phyloP scores from a whole-genome alignment of 2,888 invertebrate species.

The Ferrisia virgata region DNA sequence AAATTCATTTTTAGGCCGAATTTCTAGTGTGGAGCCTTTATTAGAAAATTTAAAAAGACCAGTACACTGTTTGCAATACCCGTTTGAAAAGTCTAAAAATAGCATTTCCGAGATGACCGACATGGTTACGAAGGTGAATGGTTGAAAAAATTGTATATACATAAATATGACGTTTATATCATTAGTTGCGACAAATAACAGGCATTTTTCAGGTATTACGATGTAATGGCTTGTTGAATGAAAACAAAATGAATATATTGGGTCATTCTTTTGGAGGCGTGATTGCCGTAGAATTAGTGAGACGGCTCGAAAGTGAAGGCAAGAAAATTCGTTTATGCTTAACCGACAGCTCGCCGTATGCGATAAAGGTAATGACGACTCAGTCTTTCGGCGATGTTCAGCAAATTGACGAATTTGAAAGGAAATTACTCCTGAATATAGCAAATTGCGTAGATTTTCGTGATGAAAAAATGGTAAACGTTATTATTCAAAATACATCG shows the following conservation, averaged over 20 bases:
- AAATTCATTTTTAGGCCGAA: too few relatives aligned
- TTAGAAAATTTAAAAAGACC: constrained; percentile 4
- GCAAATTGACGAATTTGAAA: neutral
- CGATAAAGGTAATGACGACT: neutral
- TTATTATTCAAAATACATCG: too few relatives aligned
- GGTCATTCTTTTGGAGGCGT: constrained; percentile 20
- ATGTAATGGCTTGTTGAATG: neutral
- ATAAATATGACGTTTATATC: too few relatives aligned
- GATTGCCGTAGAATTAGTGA: neutral
- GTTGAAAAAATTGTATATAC: neutral
- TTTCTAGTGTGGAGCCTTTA: neutral
- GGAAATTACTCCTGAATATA: neutral
- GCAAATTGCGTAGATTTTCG: neutral
- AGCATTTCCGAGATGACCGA: neutral
- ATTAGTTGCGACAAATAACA: too few relatives aligned
- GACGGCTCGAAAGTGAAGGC: neutral
- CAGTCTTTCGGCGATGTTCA: constrained; percentile 11
- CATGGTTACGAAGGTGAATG: neutral
- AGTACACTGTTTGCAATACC: neutral
- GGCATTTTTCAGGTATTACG: neutral
- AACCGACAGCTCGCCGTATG: constrained; percentile 7
- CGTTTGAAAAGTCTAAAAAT: constrained; percentile 8
- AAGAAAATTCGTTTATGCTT: constrained; percentile 1
- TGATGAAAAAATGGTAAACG: neutral
- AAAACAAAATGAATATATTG: neutral